These are phyloP conservation scores for Meles meles DNA, from an alignment of 2,113 vertebrate species.

Conservation along the genomic window DNA sequence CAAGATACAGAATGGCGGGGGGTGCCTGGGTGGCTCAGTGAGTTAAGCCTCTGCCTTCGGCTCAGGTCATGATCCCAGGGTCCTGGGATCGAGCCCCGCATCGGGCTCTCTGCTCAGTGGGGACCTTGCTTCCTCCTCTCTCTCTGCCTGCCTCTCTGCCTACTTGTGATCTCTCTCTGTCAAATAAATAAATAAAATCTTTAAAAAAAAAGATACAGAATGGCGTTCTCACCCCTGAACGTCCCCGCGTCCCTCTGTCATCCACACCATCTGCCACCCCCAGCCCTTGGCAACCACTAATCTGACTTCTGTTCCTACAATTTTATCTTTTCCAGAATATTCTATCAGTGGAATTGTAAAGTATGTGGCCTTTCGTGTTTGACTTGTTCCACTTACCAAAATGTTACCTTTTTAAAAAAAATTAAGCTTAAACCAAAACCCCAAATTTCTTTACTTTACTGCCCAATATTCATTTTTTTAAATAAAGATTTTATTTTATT, in stretches of 20 bases:
- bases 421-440: neutral
- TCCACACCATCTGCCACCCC: accelerated
- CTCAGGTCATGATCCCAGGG: no score
- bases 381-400: neutral
- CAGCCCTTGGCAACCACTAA: accelerated
- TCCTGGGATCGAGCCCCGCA: no score
- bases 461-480: neutral
- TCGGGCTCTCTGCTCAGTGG: no score
- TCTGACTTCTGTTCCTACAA: neutral
- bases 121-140: no score
- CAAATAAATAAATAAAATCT: no score
- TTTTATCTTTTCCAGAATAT: neutral
- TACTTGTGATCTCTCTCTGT: no score
- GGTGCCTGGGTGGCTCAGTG: no score
- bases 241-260: neutral
- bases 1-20: accelerated
- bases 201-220: neutral
- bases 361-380: neutral
- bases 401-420: neutral
- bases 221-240: accelerated
- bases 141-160: no score
- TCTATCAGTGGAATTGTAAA: no score
- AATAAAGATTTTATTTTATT: neutral
- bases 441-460: neutral
- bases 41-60: no score